Base-by-base conservation (phyloP, 2,797 vertebrate genomes). In the Channallabes apus region DNA sequence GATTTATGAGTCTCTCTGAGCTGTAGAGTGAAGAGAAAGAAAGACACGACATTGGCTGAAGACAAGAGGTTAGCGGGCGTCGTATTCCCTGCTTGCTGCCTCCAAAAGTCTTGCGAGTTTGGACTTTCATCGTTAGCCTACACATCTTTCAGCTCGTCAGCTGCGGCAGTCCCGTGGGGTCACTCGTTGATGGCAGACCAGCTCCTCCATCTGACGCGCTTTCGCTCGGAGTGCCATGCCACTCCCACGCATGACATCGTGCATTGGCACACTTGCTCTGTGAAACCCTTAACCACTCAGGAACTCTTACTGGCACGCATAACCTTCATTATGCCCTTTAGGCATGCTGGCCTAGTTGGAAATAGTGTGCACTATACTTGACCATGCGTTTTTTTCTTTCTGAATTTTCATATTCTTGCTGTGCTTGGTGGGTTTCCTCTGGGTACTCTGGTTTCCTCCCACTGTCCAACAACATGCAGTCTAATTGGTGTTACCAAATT, bases 101-200 rank as follows among this genome's bases (percentile, higher is more conserved):
- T 89, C 89, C 84, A 90, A 64, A 90, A 88, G 85, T 62, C 79
- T 68, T 84, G 87, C 32, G 71, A 86, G 82, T 89, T 87, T 90
- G 75, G 86, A 91, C 87, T 89, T 90, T 92, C 58, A 85, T 91
- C 90, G 90, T 92, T 91, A 92, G 89, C 91, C 89, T 88, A 90
- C 90, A 85, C 89, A 87, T 90, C 87, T 88, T 89, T 83, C 89
- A 90, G 88, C 86, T 90, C 89, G 90, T 91, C 90, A 90, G 90
- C 89, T 90, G 91, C 69, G 65, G 88, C 85, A 35, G n/a, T 22
- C 91, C 86, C 88, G 0, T 32, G 90, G 84, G 91, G 86, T 41
- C 58, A 27, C 85, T 87, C 87, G 86, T 89, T 87, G 88, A 85
- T 86, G 80, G 82, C 82, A 86, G 86, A 87, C 73, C 79, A 78